These are phyloP conservation scores for Eilema caniola DNA, from an alignment of 2,888 invertebrate genomes.

Conservation along the genomic window DNA sequence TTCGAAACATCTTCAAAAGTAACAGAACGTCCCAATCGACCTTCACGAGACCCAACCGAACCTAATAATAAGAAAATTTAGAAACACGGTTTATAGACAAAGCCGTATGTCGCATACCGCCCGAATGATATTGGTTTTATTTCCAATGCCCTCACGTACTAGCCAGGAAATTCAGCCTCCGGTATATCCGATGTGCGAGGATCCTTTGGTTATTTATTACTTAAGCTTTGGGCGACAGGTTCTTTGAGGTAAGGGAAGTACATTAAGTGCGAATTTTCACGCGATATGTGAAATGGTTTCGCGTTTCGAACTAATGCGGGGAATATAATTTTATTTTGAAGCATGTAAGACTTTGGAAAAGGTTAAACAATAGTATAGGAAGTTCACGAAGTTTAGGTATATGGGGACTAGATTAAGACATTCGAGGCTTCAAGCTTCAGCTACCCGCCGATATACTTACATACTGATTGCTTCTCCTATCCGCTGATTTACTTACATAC, in stretches of 20 bases:
- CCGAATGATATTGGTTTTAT: constrained; percentile 18
- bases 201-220: constrained; percentile 18
- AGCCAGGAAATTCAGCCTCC: constrained; percentile 14
- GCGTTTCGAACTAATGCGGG: background rate
- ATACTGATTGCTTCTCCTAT: no score
- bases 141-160: constrained; percentile 36
- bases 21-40: background rate
- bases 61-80: constrained; percentile 1
- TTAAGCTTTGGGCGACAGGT: constrained; percentile 5
- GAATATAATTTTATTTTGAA: background rate
- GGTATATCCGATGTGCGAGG: constrained; percentile 20
- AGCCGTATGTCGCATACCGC: constrained; percentile 3
- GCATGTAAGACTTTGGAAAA: background rate
- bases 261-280: background rate
- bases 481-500: no score
- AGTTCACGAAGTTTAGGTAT: no score
- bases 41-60: background rate
- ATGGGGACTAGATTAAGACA: no score
- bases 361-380: no score
- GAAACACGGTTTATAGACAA: constrained; percentile 1
- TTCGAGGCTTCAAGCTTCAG: no score
- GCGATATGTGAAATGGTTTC: background rate
- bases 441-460: no score
- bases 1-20: background rate
- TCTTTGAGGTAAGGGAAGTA: constrained; percentile 9